A percentile compares a stretch with the other conserved stretches of the same genome.
phyloP scores from a whole-genome alignment of 2,797 vertebrate genomes.

The Trichosurus vulpecula region DNA sequence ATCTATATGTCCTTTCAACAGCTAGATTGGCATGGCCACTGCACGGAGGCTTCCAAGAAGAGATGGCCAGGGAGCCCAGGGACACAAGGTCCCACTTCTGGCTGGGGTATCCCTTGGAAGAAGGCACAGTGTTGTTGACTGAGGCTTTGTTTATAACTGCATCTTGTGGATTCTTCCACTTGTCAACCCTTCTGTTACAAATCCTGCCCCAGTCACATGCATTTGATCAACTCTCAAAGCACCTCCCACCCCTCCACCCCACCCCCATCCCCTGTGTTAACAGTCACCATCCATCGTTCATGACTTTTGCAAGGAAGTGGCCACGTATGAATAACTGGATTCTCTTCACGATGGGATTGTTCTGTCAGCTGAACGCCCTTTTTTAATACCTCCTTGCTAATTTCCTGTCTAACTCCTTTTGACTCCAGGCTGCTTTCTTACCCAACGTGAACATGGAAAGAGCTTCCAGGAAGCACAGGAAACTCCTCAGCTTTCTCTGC shows the following conservation, averaged over 20 bases:
- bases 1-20: neutral
- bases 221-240: neutral
- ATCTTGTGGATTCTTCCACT: neutral
- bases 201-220: neutral
- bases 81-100: neutral
- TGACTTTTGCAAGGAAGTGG: constrained; percentile 35
- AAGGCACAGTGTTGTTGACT: neutral
- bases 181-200: neutral
- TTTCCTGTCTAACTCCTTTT: constrained; percentile 23
- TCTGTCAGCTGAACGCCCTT: neutral
- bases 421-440: neutral
- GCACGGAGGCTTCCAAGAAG: neutral
- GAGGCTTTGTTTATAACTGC: neutral
- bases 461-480: neutral
- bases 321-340: neutral
- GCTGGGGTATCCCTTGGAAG: neutral
- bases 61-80: neutral
- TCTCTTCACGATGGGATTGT: neutral
- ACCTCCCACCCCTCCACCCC: neutral
- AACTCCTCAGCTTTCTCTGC: constrained; percentile 18
- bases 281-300: constrained; percentile 1
- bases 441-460: constrained; percentile 34
- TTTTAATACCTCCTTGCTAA: constrained; percentile 26
- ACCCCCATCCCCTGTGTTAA: neutral
- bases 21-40: neutral